phyloP scores from a whole-genome alignment of 2,888 invertebrate species.

The Drosophila niveifrons region DNA sequence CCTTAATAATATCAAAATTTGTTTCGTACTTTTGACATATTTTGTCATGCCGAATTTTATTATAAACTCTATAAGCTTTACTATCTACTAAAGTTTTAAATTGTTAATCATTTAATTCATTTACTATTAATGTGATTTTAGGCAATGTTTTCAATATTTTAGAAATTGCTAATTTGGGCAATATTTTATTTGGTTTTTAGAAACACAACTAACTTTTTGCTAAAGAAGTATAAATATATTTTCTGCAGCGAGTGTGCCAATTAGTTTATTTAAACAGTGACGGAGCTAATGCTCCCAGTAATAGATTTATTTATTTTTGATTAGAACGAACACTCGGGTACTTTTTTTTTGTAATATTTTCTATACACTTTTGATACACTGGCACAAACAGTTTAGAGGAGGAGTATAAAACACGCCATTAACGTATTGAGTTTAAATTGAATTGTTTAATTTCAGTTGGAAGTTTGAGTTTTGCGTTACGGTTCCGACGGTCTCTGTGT shows the following conservation, averaged over 20 bases:
- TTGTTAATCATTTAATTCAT: neutral
- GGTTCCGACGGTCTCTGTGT: constrained; percentile 57
- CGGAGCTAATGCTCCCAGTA: constrained; percentile 18
- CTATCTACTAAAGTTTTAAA: too few relatives aligned
- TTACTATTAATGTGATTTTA: constrained; percentile 1
- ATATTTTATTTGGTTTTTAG: constrained; percentile 1
- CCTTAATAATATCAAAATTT: too few relatives aligned
- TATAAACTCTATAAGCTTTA: too few relatives aligned
- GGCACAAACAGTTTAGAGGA: constrained; percentile 32
- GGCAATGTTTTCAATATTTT: constrained; percentile 12
- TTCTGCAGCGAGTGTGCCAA: constrained; percentile 19
- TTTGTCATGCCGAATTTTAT: neutral
- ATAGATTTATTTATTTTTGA: neutral
- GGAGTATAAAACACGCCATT: constrained; percentile 41
- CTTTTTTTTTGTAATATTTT: neutral
- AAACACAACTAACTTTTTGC: constrained; percentile 54
- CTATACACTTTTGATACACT: constrained; percentile 30
- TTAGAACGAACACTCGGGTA: constrained; percentile 29
- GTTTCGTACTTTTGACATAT: neutral
- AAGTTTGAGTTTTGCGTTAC: neutral
- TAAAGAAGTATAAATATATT: constrained; percentile 17
- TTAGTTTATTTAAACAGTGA: constrained; percentile 4
- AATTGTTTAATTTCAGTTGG: neutral
- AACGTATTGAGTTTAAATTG: too few relatives aligned
- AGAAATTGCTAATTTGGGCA: neutral